These are phyloP conservation scores for Rhabdophis nuchalis DNA, from an alignment of 2,797 vertebrate genomes.

Conservation along the genomic window DNA sequence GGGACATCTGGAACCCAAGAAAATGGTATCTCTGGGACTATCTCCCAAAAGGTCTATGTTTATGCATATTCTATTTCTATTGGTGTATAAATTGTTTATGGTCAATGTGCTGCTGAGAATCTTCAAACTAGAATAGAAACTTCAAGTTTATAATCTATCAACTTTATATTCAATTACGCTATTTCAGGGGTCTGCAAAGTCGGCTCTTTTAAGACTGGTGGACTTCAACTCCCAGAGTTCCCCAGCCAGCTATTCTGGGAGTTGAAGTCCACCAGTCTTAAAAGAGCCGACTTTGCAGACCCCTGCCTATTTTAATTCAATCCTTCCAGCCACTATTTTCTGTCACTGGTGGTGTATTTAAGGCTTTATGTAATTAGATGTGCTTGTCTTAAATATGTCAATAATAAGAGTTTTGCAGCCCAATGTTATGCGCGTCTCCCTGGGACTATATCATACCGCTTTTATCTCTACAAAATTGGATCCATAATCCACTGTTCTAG, in stretches of 20 bases:
- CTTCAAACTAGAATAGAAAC: background rate
- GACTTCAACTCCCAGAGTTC: too few relatives aligned
- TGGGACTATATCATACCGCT: background rate
- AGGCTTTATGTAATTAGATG: background rate
- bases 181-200: too few relatives aligned
- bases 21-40: background rate
- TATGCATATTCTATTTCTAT: background rate
- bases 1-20: background rate
- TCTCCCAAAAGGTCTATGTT: background rate
- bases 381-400: background rate
- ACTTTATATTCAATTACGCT: background rate
- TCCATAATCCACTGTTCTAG: background rate
- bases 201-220: too few relatives aligned
- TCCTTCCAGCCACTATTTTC: background rate
- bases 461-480: background rate
- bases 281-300: too few relatives aligned
- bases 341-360: background rate
- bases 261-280: too few relatives aligned
- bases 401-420: background rate
- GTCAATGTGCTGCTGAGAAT: background rate
- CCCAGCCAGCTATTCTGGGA: too few relatives aligned
- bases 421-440: background rate
- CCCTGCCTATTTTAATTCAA: background rate
- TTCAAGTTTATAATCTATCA: background rate
- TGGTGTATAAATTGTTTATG: background rate